A percentile compares a stretch with the other conserved stretches of the same genome.
Conservation (phyloP, 2,113 vertebrate genomes). For the Gymnarchus niloticus region DNA sequence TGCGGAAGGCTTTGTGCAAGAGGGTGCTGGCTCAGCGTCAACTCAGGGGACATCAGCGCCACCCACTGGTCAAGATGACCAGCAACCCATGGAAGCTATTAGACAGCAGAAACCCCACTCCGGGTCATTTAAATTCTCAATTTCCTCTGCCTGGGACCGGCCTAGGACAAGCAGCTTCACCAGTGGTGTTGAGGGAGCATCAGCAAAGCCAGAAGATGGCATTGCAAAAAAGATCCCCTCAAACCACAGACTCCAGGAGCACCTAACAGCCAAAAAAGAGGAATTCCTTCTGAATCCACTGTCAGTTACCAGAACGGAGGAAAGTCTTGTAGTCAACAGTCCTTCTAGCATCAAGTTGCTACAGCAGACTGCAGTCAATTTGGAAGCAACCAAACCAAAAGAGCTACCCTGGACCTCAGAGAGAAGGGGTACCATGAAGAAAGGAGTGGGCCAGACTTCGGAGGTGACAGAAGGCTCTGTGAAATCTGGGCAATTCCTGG, state of each 20-base stretch:
- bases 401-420: constrained; percentile 27
- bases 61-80: constrained; percentile 26
- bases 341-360: constrained; percentile 33
- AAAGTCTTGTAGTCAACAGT: background rate
- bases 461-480: background rate
- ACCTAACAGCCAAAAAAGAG: constrained; percentile 6
- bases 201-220: constrained; percentile 28
- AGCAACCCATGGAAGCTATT: constrained; percentile 31
- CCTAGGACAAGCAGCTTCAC: constrained; percentile 61
- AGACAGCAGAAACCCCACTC: constrained; percentile 50
- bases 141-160: constrained; percentile 60
- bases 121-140: constrained; percentile 60
- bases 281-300: constrained; percentile 15
- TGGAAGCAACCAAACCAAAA: constrained; percentile 25
- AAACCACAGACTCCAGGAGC: constrained; percentile 38
- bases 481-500: background rate
- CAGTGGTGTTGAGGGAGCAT: constrained; percentile 50
- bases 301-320: constrained; percentile 35
- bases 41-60: background rate
- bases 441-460: constrained; percentile 15
- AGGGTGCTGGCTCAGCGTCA: background rate
- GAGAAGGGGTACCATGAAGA: constrained; percentile 34
- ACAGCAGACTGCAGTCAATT: constrained; percentile 22
- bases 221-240: background rate
- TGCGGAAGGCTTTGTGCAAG: background rate